A percentile compares a stretch with the other conserved stretches of the same genome.
Conservation (phyloP, 2,888 invertebrate genomes). For the Drosophila formosana region DNA sequence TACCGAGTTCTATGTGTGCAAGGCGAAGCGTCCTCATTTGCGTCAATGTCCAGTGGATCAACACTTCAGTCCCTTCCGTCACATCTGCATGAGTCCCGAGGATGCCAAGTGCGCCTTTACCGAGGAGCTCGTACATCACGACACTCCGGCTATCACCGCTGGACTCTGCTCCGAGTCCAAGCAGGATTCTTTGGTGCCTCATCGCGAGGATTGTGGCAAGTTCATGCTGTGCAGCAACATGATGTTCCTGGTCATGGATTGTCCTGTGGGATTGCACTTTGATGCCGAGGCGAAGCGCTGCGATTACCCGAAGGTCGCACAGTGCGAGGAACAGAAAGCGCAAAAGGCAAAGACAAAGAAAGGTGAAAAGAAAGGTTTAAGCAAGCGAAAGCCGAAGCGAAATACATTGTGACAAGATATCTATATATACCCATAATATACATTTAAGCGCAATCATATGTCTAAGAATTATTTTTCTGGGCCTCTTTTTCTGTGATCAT, state of each 20-base stretch:
- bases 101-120: slow-evolving; percentile 49
- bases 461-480: background rate
- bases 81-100: slow-evolving; percentile 50
- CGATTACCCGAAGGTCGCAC: slow-evolving; percentile 72
- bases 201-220: slow-evolving; percentile 66
- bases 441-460: slow-evolving; percentile 15
- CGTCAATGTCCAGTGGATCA: slow-evolving; percentile 51
- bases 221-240: slow-evolving; percentile 68
- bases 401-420: slow-evolving; percentile 39
- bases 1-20: slow-evolving; percentile 68
- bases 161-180: slow-evolving; percentile 55
- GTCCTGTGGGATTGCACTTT: slow-evolving; percentile 75
- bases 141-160: slow-evolving; percentile 42
- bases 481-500: background rate
- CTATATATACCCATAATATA: slow-evolving; percentile 4
- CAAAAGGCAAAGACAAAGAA: slow-evolving; percentile 28
- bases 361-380: slow-evolving; percentile 16
- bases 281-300: slow-evolving; percentile 59
- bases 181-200: slow-evolving; percentile 59
- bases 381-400: slow-evolving; percentile 23
- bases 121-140: slow-evolving; percentile 16
- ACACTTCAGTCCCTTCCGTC: slow-evolving; percentile 61
- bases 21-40: slow-evolving; percentile 41
- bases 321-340: slow-evolving; percentile 45
- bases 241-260: slow-evolving; percentile 65